Base-by-base conservation (phyloP, 2,888 invertebrate species). In the Creontiades dilutus region DNA sequence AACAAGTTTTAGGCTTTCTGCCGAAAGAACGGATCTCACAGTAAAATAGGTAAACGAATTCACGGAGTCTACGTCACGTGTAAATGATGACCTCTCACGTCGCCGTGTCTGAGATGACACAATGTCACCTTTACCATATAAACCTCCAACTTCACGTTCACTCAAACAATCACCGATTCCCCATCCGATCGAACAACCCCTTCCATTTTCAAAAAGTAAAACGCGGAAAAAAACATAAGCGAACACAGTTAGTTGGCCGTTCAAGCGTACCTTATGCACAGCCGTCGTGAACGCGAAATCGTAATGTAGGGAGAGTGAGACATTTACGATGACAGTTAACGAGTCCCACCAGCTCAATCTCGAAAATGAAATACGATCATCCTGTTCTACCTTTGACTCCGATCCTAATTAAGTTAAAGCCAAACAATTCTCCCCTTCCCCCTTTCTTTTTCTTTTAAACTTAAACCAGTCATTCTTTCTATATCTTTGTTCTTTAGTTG, bases 281-380 rank as follows among this genome's bases (percentile, higher is more conserved):
- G 19, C 23, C 68, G 23, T 23, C 27, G 68, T 68, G 68, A 13
- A 68, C 13, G 68, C 23, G 68, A 68, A 68, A 68, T 68, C 68
- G 68, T 68, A 23, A 23, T 68, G 9, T 68, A 12, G 68, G 9
- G 1, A 19, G 82, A 52, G 48, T 82, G 82, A 82, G 82, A 82
- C 82, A 27, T 82, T 82, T 82, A 82, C 82, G 82, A 52, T 82
- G 82, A 82, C 82, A 82, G 82, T 52, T 82, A 82, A 82, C 47
- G 82, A 46, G 68, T 68, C 68, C 13, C 82, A 37, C 23, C 19
- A 82, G 82, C 82, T 52, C 82, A 23, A 52, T 48, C 52, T 82
- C 48, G 23, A 47, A 48, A 23, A 82, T 82, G 82, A 82, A 82
- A 82, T 82, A 82, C 82, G 82, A 82, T 82, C 48, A 23, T 23